These are phyloP conservation scores for Uropsilus gracilis DNA, from an alignment of 2,113 vertebrate species.

Conservation along the genomic window DNA sequence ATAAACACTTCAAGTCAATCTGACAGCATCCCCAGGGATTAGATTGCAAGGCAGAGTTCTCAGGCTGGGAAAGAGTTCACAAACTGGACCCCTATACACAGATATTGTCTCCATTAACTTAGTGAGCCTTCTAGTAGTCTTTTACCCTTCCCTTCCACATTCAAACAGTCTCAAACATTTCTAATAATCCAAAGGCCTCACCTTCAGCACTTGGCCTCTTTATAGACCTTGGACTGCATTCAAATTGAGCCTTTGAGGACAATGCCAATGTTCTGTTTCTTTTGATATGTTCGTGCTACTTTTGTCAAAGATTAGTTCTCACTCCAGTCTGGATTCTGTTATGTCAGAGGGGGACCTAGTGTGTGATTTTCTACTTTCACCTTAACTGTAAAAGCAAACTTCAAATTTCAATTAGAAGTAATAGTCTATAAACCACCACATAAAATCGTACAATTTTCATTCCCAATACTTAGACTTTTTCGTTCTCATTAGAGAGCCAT, in stretches of 20 bases:
- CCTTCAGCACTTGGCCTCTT: constrained; percentile 13
- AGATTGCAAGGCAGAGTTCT: background rate
- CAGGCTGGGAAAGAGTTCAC: background rate
- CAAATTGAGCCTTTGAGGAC: constrained; percentile 47
- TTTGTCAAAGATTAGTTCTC: constrained; percentile 45
- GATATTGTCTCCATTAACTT: background rate
- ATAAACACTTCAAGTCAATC: background rate
- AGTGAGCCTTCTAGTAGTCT: background rate
- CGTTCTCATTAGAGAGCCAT: constrained; percentile 71
- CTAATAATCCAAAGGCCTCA: background rate
- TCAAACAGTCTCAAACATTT: background rate
- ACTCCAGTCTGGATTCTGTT: background rate
- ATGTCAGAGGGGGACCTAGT: background rate
- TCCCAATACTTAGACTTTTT: constrained; percentile 57
- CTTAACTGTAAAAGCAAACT: constrained; percentile 66
- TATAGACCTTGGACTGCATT: constrained; percentile 37
- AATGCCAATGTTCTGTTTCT: background rate
- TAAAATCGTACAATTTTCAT: constrained; percentile 76
- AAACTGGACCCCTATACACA: background rate
- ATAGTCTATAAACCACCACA: constrained; percentile 77
- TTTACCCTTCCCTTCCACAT: background rate
- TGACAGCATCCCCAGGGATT: background rate
- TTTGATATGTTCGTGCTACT: background rate
- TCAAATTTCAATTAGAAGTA: constrained; percentile 79
- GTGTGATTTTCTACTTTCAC: constrained; percentile 66